These are phyloP conservation scores for Drosophila chauvacae DNA, from an alignment of 1,140 invertebrate species.

Conservation along the genomic window DNA sequence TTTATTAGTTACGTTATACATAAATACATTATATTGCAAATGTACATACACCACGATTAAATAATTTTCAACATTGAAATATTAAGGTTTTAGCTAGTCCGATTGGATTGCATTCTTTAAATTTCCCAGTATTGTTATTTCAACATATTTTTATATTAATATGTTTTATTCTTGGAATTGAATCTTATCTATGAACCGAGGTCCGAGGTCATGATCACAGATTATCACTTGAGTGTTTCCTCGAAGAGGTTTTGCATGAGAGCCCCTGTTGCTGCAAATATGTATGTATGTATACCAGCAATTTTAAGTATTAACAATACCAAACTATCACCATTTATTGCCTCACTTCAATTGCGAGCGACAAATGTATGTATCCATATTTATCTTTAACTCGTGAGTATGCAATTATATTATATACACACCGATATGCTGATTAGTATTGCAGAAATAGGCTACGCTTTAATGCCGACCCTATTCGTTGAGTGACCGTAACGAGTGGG, in stretches of 20 bases:
- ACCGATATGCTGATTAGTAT: conserved; percentile 31
- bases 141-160: not conserved
- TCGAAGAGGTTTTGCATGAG: not conserved
- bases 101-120: not conserved
- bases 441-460: conserved; percentile 30
- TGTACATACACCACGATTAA: too few relatives aligned
- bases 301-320: conserved; percentile 3
- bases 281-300: not conserved
- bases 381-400: conserved; percentile 1
- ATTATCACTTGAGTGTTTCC: not conserved
- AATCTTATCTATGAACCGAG: not conserved
- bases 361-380: conserved; percentile 16
- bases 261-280: not conserved
- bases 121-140: not conserved
- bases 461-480: conserved; percentile 5
- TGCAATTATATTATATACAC: conserved; percentile 11
- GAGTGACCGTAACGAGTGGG: conserved; percentile 6
- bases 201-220: not conserved
- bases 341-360: conserved; percentile 41
- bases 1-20: too few relatives aligned
- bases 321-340: conserved; percentile 19
- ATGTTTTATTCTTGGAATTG: not conserved
- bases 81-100: not conserved
- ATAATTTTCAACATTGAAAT: too few relatives aligned
- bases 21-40: too few relatives aligned